Evolutionary conservation across 2,797 vertebrate genomes (phyloP).

Genomic region (Alauda arvensis): DNA sequence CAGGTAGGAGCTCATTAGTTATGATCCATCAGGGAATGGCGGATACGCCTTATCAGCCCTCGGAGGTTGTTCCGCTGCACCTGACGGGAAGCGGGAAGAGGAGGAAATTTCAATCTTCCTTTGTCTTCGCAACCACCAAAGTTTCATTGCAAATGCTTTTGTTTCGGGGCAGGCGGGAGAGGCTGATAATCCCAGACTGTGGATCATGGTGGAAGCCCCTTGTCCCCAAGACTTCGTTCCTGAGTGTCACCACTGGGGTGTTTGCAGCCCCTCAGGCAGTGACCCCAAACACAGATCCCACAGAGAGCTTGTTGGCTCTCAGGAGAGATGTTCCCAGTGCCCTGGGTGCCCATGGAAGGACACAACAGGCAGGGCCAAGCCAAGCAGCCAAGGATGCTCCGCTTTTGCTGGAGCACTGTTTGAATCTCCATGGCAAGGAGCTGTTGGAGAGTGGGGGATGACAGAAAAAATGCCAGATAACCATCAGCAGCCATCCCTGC

Average conservation of each 20-base stretch:
- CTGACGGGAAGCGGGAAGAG: constrained; percentile 42
- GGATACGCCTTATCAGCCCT: constrained; percentile 54
- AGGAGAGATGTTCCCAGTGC: not conserved
- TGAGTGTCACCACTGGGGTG: not conserved
- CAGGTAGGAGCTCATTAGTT: constrained; percentile 51
- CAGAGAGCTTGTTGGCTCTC: not conserved
- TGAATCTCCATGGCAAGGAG: not conserved
- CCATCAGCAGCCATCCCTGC: not conserved
- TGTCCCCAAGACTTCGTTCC: not conserved
- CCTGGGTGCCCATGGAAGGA: not conserved
- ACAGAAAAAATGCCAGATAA: not conserved
- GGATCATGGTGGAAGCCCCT: not conserved
- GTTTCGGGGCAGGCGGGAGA: not conserved
- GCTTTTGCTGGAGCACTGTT: not conserved
- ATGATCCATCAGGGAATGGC: constrained; percentile 50
- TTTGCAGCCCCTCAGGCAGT: not conserved
- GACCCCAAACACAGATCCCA: not conserved
- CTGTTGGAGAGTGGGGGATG: not conserved
- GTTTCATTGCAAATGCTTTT: not conserved
- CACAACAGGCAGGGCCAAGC: not conserved
- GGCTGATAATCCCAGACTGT: not conserved
- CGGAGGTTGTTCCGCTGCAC: constrained; percentile 8
- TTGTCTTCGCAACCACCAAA: not conserved
- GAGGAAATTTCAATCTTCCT: constrained; percentile 22
- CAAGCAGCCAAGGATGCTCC: not conserved